Evolutionary conservation across 1,140 invertebrate genomes (phyloP).

Genomic region (Tetragonula clypearis): DNA sequence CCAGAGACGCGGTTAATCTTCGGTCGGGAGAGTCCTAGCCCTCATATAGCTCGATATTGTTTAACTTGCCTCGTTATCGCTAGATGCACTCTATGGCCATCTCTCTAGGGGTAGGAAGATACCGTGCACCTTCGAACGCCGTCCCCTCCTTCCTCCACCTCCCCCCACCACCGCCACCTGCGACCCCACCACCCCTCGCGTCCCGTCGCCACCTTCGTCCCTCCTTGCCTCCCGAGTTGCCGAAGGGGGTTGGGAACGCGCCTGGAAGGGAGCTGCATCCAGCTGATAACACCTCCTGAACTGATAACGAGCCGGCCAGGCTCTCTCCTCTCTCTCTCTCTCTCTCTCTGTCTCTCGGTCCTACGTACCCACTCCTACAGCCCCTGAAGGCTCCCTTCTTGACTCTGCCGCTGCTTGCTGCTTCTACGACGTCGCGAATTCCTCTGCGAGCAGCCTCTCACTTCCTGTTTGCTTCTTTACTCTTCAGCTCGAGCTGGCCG

Average conservation of each 20-base stretch:
- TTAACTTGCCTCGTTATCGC: slow-evolving; percentile 81
- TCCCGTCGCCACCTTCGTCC: slow-evolving; percentile 28
- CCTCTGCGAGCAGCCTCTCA: slow-evolving; percentile 56
- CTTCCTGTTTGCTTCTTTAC: slow-evolving; percentile 39
- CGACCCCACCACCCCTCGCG: background rate
- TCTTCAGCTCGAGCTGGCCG: background rate
- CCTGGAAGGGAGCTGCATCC: slow-evolving; percentile 68
- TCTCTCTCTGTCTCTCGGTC: too few species aligned
- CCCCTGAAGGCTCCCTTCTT: slow-evolving; percentile 51
- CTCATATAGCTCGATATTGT: slow-evolving; percentile 81
- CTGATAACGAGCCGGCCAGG: slow-evolving; percentile 80
- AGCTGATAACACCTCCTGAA: slow-evolving; percentile 79
- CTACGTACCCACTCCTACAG: slow-evolving; percentile 48
- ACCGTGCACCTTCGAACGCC: slow-evolving; percentile 74
- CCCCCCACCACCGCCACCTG: slow-evolving; percentile 28
- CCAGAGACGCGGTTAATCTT: slow-evolving; percentile 77
- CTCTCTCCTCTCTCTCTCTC: slow-evolving; percentile 51
- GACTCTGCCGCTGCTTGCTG: slow-evolving; percentile 29
- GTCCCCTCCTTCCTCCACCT: slow-evolving; percentile 43
- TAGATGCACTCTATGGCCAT: slow-evolving; percentile 81
- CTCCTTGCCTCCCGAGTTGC: slow-evolving; percentile 53
- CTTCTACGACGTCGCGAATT: slow-evolving; percentile 62
- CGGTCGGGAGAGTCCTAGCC: slow-evolving; percentile 59
- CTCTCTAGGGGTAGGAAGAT: slow-evolving; percentile 79
- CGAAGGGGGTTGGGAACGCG: slow-evolving; percentile 71